Evolutionary conservation across 64 coral and sea anemone genomes (phyloP), one percentile per base, ranked within the genome.

Genomic region (Montipora capricornis): DNA sequence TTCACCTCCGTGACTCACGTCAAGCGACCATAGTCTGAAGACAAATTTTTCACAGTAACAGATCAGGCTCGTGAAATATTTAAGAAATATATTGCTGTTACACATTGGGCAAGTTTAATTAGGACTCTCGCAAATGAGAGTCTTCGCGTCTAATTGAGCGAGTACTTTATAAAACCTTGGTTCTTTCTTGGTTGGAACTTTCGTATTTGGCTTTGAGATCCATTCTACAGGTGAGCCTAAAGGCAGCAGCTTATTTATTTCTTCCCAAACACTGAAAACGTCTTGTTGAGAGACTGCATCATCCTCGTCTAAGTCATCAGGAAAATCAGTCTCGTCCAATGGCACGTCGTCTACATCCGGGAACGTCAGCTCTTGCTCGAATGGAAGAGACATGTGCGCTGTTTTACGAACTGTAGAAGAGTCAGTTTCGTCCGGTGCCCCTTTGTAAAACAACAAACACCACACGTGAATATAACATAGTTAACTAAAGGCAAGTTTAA

Each of bases 121-220:
- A 17, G 10, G 62, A 74, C 5, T 0, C 6, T 29, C 0, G 71
- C 19, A 26, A 74, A 7, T 2, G 19, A 11, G 11, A 46, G 3
- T 45, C 26, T 44, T 44, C 5, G 24, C 4, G 6, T 20, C n/a
- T 8, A 6, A 8, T 13, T 76, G 24, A 45, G 12, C 74, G 45
- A 76, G 37, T 76, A 2, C 12, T 26, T 46, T 76, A 12, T 17
- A 45, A 10, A 78, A 78, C 76, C 76, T 78, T 78, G 76, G 76
- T 15, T 49, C 14, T 78, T 19, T 78, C 47, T 49, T 78, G 4
- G 49, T 15, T 19, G 76, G 76, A 19, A 78, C 76, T 5, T 78
- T 78, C 76, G n/a, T 49, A 78, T 78, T 78, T n/a, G 76, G 76
- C 47, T 78, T 78, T 8, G 76, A 78, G 14, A 16, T 12, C 76